Percentiles rank a stretch among this genome's conserved stretches.
phyloP scores from a whole-genome alignment of 2,113 vertebrate genomes.

The Dermatemys mawii region DNA sequence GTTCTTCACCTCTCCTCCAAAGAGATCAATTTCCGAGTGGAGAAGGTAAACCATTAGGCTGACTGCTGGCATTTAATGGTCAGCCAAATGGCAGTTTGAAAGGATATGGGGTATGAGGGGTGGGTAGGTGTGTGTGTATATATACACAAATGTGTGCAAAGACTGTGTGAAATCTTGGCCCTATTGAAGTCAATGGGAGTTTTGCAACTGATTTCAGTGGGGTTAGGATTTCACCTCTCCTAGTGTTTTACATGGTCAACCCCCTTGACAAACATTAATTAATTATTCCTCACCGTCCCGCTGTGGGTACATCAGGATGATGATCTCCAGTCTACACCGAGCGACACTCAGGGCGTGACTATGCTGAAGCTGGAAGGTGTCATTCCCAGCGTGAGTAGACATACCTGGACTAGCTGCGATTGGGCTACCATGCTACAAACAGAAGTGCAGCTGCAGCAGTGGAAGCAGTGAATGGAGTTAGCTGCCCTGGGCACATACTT shows the following conservation, averaged over 20 bases:
- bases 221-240: neutral
- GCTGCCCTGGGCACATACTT: too few species aligned
- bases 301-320: neutral
- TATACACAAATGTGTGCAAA: neutral
- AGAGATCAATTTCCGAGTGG: constrained; percentile 79
- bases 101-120: neutral
- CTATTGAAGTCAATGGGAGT: accelerated
- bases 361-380: too few species aligned
- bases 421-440: too few species aligned
- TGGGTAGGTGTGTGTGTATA: neutral
- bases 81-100: neutral
- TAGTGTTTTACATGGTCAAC: too few species aligned
- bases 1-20: constrained; percentile 80
- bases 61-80: neutral
- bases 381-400: too few species aligned
- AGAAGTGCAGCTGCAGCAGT: too few species aligned
- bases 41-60: constrained; percentile 80
- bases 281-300: accelerated
- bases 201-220: neutral
- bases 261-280: neutral
- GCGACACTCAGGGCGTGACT: neutral
- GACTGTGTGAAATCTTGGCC: neutral
- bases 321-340: neutral
- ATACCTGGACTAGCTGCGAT: too few species aligned
- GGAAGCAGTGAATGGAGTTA: too few species aligned